Evolutionary conservation across 2,888 invertebrate genomes (phyloP), one percentile per base, ranked within the genome.

Genomic region (Lordiphosa fenestrarum): DNA sequence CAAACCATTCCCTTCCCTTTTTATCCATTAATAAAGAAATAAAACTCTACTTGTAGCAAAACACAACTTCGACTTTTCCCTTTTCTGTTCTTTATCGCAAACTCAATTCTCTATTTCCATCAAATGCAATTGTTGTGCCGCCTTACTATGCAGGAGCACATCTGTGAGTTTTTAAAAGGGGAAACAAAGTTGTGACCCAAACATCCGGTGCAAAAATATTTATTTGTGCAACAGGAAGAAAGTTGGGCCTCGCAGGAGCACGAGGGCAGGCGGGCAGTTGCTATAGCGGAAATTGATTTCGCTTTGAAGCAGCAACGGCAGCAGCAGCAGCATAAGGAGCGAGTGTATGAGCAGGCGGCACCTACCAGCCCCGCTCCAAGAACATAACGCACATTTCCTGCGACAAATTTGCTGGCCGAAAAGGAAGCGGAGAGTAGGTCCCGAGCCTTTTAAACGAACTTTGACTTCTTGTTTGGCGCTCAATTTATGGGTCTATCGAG

Each of bases 401-500:
- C 81, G 84, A 77, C 77, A 77, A 77, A 77, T 77, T 77, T 84
- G 77, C 77, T 73, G 67, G 69, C 63, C 63, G 57, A 47, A 55
- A 55, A 62, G 62, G 65, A 55, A 64, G 65, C 23, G 49, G 38
- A 36, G 46, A 58, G 53, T 37, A 25, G 25, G 44, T 15, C 36
- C 36, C 9, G 42, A 13, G 25, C 66, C 71, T 69, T 66, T 80
- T 53, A 66, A 73, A 60, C 84, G 77, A 77, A 84, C 77, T 77
- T 81, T 84, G 77, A 84, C 77, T 78, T 77, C 71, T 66, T 69
- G 73, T 69, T 76, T 66, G 77, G 51, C 69, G 64, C 84, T 81
- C 77, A 81, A 78, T 78, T 78, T 78, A 77, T 77, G 84, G 82
- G 82, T 77, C 81, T 81, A 81, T 81, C 56, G 76, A 80, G 84